Conservation (phyloP, 1,140 invertebrate species). For the Diorhabda sublineata region DNA sequence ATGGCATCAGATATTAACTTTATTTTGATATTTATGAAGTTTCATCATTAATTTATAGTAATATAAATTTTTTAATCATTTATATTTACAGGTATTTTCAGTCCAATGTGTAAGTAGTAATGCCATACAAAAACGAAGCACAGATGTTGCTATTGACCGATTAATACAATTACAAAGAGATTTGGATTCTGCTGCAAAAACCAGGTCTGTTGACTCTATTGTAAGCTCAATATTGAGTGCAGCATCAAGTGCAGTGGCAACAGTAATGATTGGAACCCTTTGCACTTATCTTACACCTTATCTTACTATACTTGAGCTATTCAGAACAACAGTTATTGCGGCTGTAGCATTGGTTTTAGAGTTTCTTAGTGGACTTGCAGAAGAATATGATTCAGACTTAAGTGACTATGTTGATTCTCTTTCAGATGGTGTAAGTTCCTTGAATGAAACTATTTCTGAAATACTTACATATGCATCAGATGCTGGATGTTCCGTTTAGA, state of each 20-base stretch:
- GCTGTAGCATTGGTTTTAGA: background rate
- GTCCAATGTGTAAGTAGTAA: too few relatives aligned
- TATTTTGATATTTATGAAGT: too few relatives aligned
- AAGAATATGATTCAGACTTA: background rate
- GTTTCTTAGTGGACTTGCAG: background rate
- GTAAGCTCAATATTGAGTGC: background rate
- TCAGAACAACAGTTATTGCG: background rate
- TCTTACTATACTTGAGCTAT: background rate
- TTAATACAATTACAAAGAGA: too few relatives aligned
- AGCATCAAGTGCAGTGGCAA: background rate
- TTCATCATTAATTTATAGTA: too few relatives aligned
- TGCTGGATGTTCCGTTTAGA: background rate
- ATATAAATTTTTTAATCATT: too few relatives aligned
- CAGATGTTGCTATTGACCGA: too few relatives aligned
- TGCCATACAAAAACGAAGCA: too few relatives aligned
- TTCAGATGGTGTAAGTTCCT: background rate
- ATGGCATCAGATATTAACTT: too few relatives aligned
- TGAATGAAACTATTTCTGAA: background rate
- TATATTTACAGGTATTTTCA: too few relatives aligned
- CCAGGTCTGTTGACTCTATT: background rate
- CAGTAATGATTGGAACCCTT: background rate
- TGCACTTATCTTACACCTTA: background rate
- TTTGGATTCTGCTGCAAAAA: too few relatives aligned
- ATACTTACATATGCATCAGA: background rate
- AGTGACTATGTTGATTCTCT: background rate